Base-by-base conservation (phyloP, 2,888 invertebrate species). In the Drosophila falleni region DNA sequence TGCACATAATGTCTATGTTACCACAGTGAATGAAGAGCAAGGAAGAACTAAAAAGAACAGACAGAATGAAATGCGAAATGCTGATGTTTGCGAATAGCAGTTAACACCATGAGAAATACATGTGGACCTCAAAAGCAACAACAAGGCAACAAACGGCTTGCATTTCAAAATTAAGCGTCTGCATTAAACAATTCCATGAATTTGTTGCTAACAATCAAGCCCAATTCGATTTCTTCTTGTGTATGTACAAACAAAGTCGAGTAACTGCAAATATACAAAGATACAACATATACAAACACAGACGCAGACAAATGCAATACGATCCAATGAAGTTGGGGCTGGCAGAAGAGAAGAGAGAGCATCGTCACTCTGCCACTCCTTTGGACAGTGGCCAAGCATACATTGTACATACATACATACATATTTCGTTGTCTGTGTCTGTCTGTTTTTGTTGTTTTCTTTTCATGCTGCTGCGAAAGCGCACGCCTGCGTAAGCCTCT, bases 361-460 rank as follows among this genome's bases (percentile, higher is more conserved):
- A 59, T 65, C 65, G 77, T 66, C 44, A 66, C 42, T 66, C 55
- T 73, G 75, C 75, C 75, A 78, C 75, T 76, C 75, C 75, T 76
- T 74, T 65, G 68, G 73, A 23, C 60, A 69, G 9, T 54, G 70
- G 37, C 73, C 62, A 62, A 73, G 16, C 49, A 49, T 35, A 23
- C 19, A 19, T 19, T 2, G 2, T 19, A 19, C 23, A 23, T 23
- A 23, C 23, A 23, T 23, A 3, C 4, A 4, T 23, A 23, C 23
- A 4, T 23, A 31, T 54, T 16, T 53, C 16, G 11, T 29, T 44
- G 23, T 4, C 13, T 49, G n/a, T 39, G 39, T 39, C 16, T 49
- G 55, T 15, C 31, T 50, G 31, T 51, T 23, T 44, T 50, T 54
- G 60, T 76, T 78, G 63, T 51, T 64, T 64, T 64, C 51, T 54